Evolutionary conservation across 2,888 invertebrate species (phyloP).

Genomic region (Orthosia gothica): DNA sequence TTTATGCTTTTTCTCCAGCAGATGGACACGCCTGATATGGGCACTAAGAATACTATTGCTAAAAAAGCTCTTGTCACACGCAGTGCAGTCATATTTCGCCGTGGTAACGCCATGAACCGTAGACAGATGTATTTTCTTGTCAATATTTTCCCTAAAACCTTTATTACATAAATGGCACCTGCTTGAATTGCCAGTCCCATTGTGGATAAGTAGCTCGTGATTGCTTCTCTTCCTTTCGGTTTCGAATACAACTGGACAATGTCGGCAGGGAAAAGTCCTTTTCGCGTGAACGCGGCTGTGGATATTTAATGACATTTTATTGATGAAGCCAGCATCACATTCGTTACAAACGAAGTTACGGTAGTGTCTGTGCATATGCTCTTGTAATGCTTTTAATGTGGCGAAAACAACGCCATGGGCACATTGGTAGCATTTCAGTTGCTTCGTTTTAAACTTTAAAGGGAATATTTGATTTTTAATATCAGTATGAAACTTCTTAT

Average conservation of each 20-base stretch:
- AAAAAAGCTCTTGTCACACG: constrained; percentile 53
- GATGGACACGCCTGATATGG: constrained; percentile 61
- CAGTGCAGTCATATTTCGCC: constrained; percentile 22
- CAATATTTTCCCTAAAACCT: constrained; percentile 66
- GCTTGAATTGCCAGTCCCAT: constrained; percentile 13
- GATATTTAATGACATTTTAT: constrained; percentile 67
- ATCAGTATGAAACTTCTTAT: constrained; percentile 54
- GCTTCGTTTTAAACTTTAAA: constrained; percentile 61
- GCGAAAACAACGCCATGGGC: constrained; percentile 34
- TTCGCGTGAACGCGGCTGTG: constrained; percentile 75
- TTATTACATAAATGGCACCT: constrained; percentile 75
- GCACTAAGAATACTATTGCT: constrained; percentile 21
- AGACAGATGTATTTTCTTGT: constrained; percentile 68
- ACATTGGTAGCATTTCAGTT: constrained; percentile 60
- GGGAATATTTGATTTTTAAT: constrained; percentile 69
- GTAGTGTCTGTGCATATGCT: constrained; percentile 80
- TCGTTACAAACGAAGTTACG: constrained; percentile 78
- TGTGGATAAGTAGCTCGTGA: constrained; percentile 81
- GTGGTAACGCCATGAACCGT: constrained; percentile 52
- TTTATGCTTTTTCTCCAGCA: constrained; percentile 69
- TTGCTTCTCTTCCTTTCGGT: constrained; percentile 80
- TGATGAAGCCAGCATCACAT: constrained; percentile 79
- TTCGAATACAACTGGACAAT: constrained; percentile 84
- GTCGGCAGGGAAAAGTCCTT: constrained; percentile 74
- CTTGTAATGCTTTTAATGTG: constrained; percentile 69